Conservation (phyloP, 2,113 vertebrate genomes). For the Callipepla squamata region DNA sequence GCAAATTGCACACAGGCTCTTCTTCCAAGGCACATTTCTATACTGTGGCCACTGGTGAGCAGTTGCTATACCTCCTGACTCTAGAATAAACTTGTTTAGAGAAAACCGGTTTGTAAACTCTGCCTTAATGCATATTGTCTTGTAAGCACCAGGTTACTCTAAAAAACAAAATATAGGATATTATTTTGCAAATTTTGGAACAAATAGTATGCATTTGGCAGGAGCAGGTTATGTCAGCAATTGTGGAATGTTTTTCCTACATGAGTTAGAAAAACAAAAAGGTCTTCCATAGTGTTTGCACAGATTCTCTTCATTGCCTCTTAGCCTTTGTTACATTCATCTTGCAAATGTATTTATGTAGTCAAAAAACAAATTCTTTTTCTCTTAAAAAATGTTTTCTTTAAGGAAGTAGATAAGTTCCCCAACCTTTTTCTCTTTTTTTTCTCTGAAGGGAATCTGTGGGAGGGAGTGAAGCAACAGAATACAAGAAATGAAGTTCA, state of each 20-base stretch:
- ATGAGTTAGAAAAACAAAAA: not conserved
- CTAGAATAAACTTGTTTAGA: not conserved
- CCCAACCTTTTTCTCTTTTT: not conserved
- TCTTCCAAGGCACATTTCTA: not conserved
- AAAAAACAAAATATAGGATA: not conserved
- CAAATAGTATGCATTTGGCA: not conserved
- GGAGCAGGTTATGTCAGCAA: not conserved
- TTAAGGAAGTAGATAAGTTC: not conserved
- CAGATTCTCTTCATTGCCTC: not conserved
- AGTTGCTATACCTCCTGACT: not conserved
- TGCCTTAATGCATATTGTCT: not conserved
- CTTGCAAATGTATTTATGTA: not conserved
- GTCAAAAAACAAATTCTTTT: not conserved
- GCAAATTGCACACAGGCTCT: not conserved
- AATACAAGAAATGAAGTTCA: not conserved
- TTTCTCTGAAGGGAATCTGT: not conserved
- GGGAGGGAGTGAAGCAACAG: not conserved
- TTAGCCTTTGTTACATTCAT: not conserved
- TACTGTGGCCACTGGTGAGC: not conserved
- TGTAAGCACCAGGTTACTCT: slow-evolving; percentile 13
- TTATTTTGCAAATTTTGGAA: not conserved
- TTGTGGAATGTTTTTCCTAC: not conserved
- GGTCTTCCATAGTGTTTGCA: not conserved
- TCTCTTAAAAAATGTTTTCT: no score
- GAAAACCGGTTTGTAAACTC: not conserved